Evolutionary conservation across 2,113 vertebrate species (phyloP).

Genomic region (Pseudolaguvia tuberculata): DNA sequence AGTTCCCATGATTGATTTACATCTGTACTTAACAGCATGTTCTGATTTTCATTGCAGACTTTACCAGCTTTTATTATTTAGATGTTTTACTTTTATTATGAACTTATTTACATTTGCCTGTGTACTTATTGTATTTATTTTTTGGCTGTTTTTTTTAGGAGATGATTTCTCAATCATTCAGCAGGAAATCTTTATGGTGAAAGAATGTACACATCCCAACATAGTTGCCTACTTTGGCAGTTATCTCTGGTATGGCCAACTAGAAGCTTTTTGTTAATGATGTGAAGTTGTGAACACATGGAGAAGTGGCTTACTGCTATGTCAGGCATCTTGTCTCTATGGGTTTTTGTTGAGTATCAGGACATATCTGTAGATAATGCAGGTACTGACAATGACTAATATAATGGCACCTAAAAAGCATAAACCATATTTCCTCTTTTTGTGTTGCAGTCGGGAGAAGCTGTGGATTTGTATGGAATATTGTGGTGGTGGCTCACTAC

Average conservation of each 20-base stretch:
- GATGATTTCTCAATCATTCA: slow-evolving; percentile 98
- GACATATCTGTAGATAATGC: not conserved
- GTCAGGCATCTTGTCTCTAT: not conserved
- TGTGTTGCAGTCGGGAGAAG: slow-evolving; percentile 45
- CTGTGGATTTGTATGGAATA: slow-evolving; percentile 54
- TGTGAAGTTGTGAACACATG: not conserved
- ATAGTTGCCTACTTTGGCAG: slow-evolving; percentile 98
- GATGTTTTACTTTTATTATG: too few species aligned
- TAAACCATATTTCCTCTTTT: not conserved
- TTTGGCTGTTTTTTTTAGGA: slow-evolving; percentile 72
- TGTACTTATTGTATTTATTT: not conserved
- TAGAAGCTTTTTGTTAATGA: slow-evolving; percentile 12
- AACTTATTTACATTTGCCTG: not conserved
- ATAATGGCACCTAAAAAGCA: not conserved
- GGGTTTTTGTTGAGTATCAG: not conserved
- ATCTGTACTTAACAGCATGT: too few species aligned
- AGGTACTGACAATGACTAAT: not conserved
- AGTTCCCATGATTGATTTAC: too few species aligned
- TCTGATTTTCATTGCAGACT: too few species aligned
- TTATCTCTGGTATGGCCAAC: slow-evolving; percentile 88
- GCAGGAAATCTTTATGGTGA: slow-evolving; percentile 99
- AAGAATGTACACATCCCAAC: slow-evolving; percentile 96
- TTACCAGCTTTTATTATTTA: too few species aligned
- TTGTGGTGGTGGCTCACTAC: slow-evolving; percentile 50
- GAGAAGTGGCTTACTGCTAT: not conserved